A percentile compares a stretch with the other conserved stretches of the same genome.
phyloP scores from a whole-genome alignment of 2,888 invertebrate species.

The Lasioglossum villosulum region DNA sequence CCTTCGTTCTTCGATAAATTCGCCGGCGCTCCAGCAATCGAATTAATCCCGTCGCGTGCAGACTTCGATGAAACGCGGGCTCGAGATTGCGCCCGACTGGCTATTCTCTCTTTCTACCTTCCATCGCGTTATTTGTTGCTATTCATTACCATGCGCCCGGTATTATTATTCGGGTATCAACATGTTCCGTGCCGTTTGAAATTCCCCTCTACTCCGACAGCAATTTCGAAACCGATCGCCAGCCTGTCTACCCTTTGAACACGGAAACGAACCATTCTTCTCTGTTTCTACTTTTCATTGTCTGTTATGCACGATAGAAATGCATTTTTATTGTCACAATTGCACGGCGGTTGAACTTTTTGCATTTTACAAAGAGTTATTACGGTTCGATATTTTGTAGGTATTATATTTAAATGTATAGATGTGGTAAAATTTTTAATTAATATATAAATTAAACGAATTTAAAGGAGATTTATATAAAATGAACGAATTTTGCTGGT shows the following conservation, averaged over 20 bases:
- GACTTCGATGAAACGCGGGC: conserved; percentile 32
- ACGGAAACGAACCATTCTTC: background rate
- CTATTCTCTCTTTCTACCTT: background rate
- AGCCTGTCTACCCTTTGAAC: background rate
- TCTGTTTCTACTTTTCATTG: background rate
- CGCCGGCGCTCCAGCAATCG: conserved; percentile 38
- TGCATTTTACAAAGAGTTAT: no score
- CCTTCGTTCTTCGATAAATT: conserved; percentile 59
- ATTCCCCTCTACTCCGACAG: background rate
- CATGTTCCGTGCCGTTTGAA: background rate
- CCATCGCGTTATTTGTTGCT: conserved; percentile 31
- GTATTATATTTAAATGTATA: no score
- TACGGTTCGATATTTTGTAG: no score
- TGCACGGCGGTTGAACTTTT: no score
- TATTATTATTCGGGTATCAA: background rate
- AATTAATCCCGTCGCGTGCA: conserved; percentile 53
- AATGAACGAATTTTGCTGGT: no score
- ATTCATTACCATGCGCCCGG: conserved; percentile 21
- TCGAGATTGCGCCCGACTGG: background rate
- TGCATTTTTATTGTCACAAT: background rate
- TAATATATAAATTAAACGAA: no score
- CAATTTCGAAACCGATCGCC: conserved; percentile 7
- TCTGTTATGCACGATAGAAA: background rate
- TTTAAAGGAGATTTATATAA: no score
- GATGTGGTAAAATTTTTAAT: no score